These are phyloP conservation scores for Rhimphoctona megacephalus DNA, from an alignment of 2,888 invertebrate genomes.

Conservation along the genomic window DNA sequence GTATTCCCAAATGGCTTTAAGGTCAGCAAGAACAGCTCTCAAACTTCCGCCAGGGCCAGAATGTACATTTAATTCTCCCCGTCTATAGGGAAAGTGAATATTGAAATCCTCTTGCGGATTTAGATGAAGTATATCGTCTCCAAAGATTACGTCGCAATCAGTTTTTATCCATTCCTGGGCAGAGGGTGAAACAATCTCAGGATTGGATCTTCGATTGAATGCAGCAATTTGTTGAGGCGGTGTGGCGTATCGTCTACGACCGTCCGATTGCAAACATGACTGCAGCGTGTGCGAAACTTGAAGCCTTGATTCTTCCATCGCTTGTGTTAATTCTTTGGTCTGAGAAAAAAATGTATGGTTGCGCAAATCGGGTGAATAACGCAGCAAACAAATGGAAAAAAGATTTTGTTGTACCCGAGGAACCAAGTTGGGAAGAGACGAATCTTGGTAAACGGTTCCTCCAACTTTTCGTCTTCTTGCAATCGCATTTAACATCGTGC, in stretches of 20 bases:
- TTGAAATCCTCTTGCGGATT: constrained; percentile 91
- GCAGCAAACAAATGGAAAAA: not conserved
- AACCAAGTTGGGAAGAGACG: constrained; percentile 89
- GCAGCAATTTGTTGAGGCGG: constrained; percentile 96
- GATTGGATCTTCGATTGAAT: constrained; percentile 92
- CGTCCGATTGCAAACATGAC: constrained; percentile 93
- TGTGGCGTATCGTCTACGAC: constrained; percentile 92
- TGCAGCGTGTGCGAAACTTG: constrained; percentile 95
- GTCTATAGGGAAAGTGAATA: constrained; percentile 94
- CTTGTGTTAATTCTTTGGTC: constrained; percentile 90
- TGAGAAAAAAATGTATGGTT: constrained; percentile 69
- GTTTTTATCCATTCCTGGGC: constrained; percentile 88
- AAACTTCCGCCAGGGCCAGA: constrained; percentile 94
- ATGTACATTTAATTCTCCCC: constrained; percentile 96
- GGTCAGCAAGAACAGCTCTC: constrained; percentile 92
- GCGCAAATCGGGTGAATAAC: not conserved
- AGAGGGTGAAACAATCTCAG: constrained; percentile 88
- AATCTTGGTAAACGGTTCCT: constrained; percentile 87
- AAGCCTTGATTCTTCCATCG: constrained; percentile 93
- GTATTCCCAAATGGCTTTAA: constrained; percentile 95
- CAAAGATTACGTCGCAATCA: constrained; percentile 89
- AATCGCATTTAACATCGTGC: constrained; percentile 94
- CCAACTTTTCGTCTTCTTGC: constrained; percentile 87
- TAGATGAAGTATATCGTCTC: constrained; percentile 91
- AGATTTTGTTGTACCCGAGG: constrained; percentile 78